Evolutionary conservation across 1,140 invertebrate species (phyloP).

Genomic region (Reticulitermes speratus): DNA sequence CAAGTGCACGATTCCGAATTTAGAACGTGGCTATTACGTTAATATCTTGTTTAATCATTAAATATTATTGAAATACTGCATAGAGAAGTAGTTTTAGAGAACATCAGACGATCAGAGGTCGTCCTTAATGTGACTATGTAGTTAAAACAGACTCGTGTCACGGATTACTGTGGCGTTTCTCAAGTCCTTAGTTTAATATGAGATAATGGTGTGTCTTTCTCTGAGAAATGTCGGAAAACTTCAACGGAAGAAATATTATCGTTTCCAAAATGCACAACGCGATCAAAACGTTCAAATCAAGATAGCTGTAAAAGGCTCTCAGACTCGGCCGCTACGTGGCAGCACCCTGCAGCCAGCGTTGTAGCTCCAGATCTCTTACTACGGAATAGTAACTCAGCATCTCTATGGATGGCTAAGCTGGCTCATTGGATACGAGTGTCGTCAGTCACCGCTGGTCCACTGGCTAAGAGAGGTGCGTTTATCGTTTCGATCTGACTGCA

Average conservation of each 20-base stretch:
- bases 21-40: no score
- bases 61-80: no score
- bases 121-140: no score
- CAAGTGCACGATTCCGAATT: no score
- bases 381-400: conserved; percentile 1
- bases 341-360: neutral
- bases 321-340: neutral
- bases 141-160: no score
- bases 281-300: neutral
- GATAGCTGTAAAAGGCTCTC: neutral
- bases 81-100: no score
- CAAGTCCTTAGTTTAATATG: no score
- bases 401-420: neutral
- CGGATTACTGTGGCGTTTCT: no score
- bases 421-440: neutral
- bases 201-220: no score
- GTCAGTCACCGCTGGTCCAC: conserved; percentile 15
- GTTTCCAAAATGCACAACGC: neutral
- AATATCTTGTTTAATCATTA: no score
- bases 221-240: neutral
- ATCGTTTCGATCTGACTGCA: neutral
- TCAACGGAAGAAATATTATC: neutral
- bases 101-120: no score
- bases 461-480: neutral
- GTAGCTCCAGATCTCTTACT: neutral